Evolutionary conservation across 1,140 invertebrate genomes (phyloP).

Genomic region (Aethina tumida): DNA sequence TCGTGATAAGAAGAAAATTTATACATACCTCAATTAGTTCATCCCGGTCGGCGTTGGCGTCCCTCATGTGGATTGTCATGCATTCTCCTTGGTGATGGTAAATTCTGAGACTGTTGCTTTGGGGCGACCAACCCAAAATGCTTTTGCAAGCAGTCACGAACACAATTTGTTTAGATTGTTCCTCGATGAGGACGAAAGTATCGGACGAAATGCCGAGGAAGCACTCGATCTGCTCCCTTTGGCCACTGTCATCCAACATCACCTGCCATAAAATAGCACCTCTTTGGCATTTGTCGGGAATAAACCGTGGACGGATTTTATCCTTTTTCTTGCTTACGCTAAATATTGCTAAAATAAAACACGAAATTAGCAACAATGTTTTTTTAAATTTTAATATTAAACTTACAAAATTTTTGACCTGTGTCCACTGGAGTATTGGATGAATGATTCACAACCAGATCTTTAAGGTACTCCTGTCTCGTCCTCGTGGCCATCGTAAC

Average conservation of each 20-base stretch:
- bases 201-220: constrained; percentile 82
- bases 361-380: too few relatives aligned
- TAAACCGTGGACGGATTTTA: constrained; percentile 50
- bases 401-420: constrained; percentile 83
- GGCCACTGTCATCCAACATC: constrained; percentile 58
- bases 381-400: too few relatives aligned
- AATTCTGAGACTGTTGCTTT: constrained; percentile 47
- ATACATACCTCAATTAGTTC: constrained; percentile 72
- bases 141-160: constrained; percentile 77
- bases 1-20: too few relatives aligned
- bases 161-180: constrained; percentile 70
- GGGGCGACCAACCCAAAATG: constrained; percentile 54
- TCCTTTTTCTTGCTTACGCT: constrained; percentile 67
- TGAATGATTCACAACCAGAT: constrained; percentile 77
- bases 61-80: constrained; percentile 59
- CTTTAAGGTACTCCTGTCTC: constrained; percentile 90
- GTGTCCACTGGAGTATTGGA: constrained; percentile 73
- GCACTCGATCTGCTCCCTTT: constrained; percentile 61
- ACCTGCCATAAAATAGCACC: constrained; percentile 75
- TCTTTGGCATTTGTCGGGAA: constrained; percentile 53
- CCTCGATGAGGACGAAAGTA: constrained; percentile 78
- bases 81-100: constrained; percentile 78
- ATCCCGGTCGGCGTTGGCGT: constrained; percentile 55
- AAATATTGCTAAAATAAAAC: constrained; percentile 45
- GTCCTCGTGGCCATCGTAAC: constrained; percentile 94